Conservation (phyloP, 2,888 invertebrate genomes). For the Miltochrista miniata region DNA sequence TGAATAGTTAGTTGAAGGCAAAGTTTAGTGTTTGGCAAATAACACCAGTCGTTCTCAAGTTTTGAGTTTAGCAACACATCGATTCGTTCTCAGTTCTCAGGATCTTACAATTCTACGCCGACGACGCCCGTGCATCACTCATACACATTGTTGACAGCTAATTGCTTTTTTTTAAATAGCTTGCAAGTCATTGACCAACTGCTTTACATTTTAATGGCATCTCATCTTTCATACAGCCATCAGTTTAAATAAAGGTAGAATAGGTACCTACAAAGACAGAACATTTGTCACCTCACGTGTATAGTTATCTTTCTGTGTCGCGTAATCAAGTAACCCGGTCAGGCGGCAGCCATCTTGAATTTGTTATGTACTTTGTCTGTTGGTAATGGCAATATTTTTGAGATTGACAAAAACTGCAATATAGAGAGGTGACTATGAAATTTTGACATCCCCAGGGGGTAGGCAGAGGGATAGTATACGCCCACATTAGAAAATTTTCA, state of each 20-base stretch:
- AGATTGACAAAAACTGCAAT: conserved; percentile 16
- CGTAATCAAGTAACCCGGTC: conserved; percentile 26
- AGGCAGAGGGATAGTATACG: too few relatives aligned
- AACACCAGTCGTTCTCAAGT: too few relatives aligned
- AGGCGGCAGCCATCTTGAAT: conserved; percentile 17
- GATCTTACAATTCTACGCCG: too few relatives aligned
- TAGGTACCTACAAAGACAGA: not conserved
- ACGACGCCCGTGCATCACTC: not conserved
- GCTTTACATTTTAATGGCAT: not conserved
- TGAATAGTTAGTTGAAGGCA: too few relatives aligned
- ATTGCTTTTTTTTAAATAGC: not conserved
- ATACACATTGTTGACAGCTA: not conserved
- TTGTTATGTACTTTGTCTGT: conserved; percentile 1
- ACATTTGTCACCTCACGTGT: conserved; percentile 4
- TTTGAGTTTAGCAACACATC: too few relatives aligned
- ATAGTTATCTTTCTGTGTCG: conserved; percentile 24
- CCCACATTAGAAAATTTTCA: too few relatives aligned
- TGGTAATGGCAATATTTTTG: conserved; percentile 25
- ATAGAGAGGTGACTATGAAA: not conserved
- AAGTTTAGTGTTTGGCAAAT: too few relatives aligned
- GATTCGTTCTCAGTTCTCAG: too few relatives aligned
- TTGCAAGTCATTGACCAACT: not conserved
- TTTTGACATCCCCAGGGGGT: too few relatives aligned
- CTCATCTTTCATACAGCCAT: not conserved
- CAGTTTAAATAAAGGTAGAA: not conserved